Evolutionary conservation across 2,888 invertebrate genomes (phyloP).

Genomic region (Eremobia ochroleuca): DNA sequence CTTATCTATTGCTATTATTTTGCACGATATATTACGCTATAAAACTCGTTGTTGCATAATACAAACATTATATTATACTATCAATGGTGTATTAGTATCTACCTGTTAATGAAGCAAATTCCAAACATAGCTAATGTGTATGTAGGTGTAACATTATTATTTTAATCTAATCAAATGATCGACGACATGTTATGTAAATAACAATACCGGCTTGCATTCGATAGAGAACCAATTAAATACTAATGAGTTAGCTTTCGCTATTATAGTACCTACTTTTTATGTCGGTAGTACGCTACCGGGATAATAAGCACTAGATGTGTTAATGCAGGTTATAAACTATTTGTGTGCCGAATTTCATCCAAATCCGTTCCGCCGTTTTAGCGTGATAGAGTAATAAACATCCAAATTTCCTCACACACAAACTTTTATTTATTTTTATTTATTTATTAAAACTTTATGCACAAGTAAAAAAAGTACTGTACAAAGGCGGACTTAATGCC

Average conservation of each 20-base stretch:
- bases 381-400: neutral
- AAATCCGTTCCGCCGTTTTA: neutral
- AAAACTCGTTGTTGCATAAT: neutral
- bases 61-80: neutral
- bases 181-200: constrained; percentile 36
- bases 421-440: too few relatives aligned
- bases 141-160: constrained; percentile 42
- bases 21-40: neutral
- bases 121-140: neutral
- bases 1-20: neutral
- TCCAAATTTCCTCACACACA: neutral
- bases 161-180: constrained; percentile 37
- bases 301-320: neutral
- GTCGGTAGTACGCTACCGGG: too few relatives aligned
- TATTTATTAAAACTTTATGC: too few relatives aligned
- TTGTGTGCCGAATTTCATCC: neutral
- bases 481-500: too few relatives aligned
- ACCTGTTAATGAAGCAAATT: constrained; percentile 24
- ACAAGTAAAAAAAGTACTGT: too few relatives aligned
- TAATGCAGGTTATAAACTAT: neutral
- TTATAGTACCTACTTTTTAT: too few relatives aligned
- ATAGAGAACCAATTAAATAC: neutral
- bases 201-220: constrained; percentile 24
- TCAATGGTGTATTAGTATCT: neutral
- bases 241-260: neutral